These are phyloP conservation scores for Laspeyria flexula DNA, from an alignment of 2,888 invertebrate species.

Conservation along the genomic window DNA sequence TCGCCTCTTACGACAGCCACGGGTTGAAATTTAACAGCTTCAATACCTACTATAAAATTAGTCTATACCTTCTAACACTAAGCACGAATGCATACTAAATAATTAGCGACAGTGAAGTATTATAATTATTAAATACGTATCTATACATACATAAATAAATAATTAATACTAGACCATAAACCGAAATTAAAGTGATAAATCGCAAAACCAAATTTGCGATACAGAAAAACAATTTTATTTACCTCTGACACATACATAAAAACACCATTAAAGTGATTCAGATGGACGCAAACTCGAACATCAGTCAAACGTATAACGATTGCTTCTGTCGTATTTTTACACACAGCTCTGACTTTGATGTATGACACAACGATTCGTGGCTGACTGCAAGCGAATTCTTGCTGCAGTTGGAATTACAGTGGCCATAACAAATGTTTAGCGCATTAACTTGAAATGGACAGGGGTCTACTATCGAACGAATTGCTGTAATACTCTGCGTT, in stretches of 20 bases:
- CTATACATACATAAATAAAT: background rate
- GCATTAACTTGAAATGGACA: slow-evolving; percentile 41
- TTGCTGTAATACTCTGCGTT: no score
- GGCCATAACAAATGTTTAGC: slow-evolving; percentile 46
- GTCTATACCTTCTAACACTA: no score
- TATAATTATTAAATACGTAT: no score
- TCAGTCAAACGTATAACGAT: slow-evolving; percentile 22
- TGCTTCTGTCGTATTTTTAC: slow-evolving; percentile 33
- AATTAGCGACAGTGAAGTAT: no score
- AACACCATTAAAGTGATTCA: slow-evolving; percentile 33
- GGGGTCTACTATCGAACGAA: slow-evolving; percentile 10
- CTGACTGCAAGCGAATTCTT: slow-evolving; percentile 43
- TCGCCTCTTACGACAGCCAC: no score
- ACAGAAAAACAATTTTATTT: background rate
- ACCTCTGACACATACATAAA: slow-evolving; percentile 8
- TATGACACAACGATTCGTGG: slow-evolving; percentile 32
- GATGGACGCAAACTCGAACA: slow-evolving; percentile 12
- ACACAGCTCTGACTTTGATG: slow-evolving; percentile 32
- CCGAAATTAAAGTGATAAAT: background rate
- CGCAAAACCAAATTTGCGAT: background rate
- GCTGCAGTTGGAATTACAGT: slow-evolving; percentile 35
- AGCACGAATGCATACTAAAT: no score
- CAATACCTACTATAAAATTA: no score
- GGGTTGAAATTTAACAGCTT: no score
- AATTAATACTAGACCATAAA: background rate